Percentiles rank a stretch among this genome's conserved stretches.
Evolutionary conservation across 1,140 invertebrate genomes (phyloP).

Genomic region (Heliconius hermathena): DNA sequence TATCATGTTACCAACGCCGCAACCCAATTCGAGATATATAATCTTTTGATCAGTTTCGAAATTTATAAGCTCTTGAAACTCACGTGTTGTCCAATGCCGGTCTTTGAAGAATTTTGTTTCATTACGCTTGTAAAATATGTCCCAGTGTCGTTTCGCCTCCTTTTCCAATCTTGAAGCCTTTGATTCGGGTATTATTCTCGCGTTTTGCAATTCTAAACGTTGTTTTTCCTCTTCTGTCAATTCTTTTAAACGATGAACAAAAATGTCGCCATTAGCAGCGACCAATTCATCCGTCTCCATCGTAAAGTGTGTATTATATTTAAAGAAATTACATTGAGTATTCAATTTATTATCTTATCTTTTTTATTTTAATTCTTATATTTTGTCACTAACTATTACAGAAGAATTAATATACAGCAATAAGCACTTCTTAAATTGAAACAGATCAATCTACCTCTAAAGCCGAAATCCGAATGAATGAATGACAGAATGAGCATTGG

Average conservation of each 20-base stretch:
- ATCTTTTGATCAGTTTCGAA: slow-evolving; percentile 65
- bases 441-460: too few species aligned
- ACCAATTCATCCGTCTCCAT: slow-evolving; percentile 68
- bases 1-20: slow-evolving; percentile 98
- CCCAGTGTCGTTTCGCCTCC: slow-evolving; percentile 97
- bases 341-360: not conserved
- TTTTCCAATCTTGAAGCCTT: slow-evolving; percentile 92
- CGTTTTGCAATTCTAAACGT: slow-evolving; percentile 86
- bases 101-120: slow-evolving; percentile 97
- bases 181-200: slow-evolving; percentile 84
- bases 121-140: slow-evolving; percentile 98
- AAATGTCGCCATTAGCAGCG: slow-evolving; percentile 55
- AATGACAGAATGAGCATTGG: too few species aligned
- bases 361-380: not conserved
- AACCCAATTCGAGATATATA: slow-evolving; percentile 93
- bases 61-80: slow-evolving; percentile 92
- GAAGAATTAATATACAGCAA: not conserved
- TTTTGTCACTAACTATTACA: not conserved
- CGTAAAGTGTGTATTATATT: slow-evolving; percentile 20
- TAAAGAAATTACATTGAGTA: not conserved
- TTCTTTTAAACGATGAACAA: slow-evolving; percentile 80
- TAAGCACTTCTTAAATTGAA: too few species aligned
- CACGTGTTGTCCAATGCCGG: slow-evolving; percentile 97
- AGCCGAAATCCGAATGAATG: too few species aligned
- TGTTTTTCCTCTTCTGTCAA: slow-evolving; percentile 84